A percentile compares a stretch with the other conserved stretches of the same genome.
These are phyloP conservation scores for Sphyrna mokarran DNA, from an alignment of 2,113 vertebrate genomes.

Conservation along the genomic window DNA sequence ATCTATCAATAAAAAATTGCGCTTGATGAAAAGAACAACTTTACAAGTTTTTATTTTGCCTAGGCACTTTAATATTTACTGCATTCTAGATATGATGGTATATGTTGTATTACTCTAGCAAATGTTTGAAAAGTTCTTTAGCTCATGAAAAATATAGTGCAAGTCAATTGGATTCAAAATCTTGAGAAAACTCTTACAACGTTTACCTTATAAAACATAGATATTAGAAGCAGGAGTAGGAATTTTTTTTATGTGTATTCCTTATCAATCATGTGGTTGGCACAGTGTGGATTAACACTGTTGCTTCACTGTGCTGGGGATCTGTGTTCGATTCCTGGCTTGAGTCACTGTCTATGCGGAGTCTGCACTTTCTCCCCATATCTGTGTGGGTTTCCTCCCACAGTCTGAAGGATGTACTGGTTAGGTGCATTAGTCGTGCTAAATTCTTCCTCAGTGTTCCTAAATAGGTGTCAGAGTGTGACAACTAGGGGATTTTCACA, in stretches of 20 bases:
- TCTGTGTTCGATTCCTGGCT: too few species aligned
- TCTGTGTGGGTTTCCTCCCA: too few species aligned
- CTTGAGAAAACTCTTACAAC: slow-evolving; percentile 60
- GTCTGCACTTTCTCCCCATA: too few species aligned
- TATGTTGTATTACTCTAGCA: slow-evolving; percentile 51
- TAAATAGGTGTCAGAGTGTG: too few species aligned
- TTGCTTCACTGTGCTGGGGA: too few species aligned
- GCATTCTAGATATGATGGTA: slow-evolving; percentile 54
- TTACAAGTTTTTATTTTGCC: slow-evolving; percentile 30
- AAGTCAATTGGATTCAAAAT: slow-evolving; percentile 84
- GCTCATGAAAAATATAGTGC: slow-evolving; percentile 52
- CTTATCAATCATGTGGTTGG: slow-evolving; percentile 46
- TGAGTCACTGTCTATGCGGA: too few species aligned
- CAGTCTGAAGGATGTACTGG: too few species aligned
- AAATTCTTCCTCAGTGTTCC: too few species aligned
- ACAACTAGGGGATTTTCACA: too few species aligned
- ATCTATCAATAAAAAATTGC: slow-evolving; percentile 10
- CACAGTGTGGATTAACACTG: too few species aligned
- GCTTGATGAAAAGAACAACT: slow-evolving; percentile 37
- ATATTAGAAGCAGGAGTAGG: too few species aligned
- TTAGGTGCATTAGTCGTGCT: too few species aligned
- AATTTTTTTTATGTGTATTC: slow-evolving; percentile 53
- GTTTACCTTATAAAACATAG: slow-evolving; percentile 49
- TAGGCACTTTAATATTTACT: not conserved
- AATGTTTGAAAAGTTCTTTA: slow-evolving; percentile 46